Conservation (phyloP, 1,140 invertebrate species). For the Nephila pilipes region DNA sequence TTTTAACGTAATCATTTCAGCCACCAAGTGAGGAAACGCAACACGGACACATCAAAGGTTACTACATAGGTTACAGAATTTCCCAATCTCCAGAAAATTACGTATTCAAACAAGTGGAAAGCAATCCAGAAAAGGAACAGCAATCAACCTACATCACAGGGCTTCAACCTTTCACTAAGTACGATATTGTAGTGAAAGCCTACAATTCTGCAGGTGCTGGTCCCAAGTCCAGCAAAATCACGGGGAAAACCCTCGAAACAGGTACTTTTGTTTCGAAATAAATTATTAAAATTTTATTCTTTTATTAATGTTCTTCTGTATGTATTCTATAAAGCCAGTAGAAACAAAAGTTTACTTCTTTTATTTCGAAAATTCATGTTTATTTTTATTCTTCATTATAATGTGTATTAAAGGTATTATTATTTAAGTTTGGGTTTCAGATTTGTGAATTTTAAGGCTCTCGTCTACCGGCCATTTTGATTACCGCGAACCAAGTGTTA, state of each 20-base stretch:
- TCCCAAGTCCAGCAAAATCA: constrained; percentile 87
- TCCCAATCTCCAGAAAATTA: constrained; percentile 90
- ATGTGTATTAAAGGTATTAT: too few species aligned
- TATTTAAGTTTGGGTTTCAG: too few species aligned
- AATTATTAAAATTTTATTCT: neutral
- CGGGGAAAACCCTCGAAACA: constrained; percentile 88
- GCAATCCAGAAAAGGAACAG: constrained; percentile 63
- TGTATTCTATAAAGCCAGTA: too few species aligned
- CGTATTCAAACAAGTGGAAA: constrained; percentile 72
- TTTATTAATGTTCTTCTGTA: neutral
- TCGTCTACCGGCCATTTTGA: too few species aligned
- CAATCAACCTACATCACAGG: constrained; percentile 76
- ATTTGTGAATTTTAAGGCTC: too few species aligned
- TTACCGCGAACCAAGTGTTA: too few species aligned
- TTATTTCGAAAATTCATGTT: too few species aligned
- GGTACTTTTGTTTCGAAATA: constrained; percentile 50
- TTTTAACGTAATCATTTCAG: constrained; percentile 53
- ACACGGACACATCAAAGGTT: constrained; percentile 95
- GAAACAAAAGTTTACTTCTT: too few species aligned
- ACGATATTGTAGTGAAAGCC: constrained; percentile 81
- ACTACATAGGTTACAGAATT: constrained; percentile 83
- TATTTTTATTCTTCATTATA: too few species aligned
- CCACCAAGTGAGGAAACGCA: constrained; percentile 92
- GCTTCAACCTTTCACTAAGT: constrained; percentile 82
- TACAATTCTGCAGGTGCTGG: constrained; percentile 84